Conservation (phyloP, 2,797 vertebrate species). For the Cygnus olor region DNA sequence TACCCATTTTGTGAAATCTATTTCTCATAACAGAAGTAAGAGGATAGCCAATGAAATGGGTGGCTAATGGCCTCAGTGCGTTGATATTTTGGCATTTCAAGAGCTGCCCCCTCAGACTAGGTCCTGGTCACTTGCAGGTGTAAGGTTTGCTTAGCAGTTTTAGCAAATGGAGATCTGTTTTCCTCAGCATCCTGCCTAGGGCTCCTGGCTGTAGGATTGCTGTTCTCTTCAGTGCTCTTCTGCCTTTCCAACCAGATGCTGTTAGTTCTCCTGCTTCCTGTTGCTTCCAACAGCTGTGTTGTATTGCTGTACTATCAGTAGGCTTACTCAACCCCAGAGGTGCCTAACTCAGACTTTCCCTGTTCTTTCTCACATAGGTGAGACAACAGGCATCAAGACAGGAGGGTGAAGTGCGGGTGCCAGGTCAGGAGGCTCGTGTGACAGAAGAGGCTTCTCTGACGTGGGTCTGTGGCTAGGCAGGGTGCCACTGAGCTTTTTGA, state of each 20-base stretch:
- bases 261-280: not conserved
- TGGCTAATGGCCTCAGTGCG: not conserved
- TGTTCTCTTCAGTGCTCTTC: not conserved
- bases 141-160: not conserved
- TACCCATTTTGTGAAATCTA: not conserved
- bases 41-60: not conserved
- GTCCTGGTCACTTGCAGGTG: not conserved
- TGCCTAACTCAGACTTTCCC: not conserved
- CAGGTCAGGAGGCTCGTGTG: not conserved
- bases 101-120: not conserved
- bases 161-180: not conserved
- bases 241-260: not conserved
- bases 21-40: not conserved
- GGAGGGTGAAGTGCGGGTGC: not conserved
- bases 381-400: not conserved
- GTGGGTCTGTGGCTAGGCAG: accelerated
- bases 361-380: not conserved
- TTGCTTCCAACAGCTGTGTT: not conserved
- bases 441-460: not conserved
- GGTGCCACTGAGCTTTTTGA: not conserved
- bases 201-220: not conserved
- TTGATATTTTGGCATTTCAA: not conserved
- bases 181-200: not conserved
- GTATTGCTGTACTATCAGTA: not conserved
- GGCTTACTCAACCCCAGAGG: not conserved